phyloP scores from a whole-genome alignment of 2,888 invertebrate species.

The Noctua comes region DNA sequence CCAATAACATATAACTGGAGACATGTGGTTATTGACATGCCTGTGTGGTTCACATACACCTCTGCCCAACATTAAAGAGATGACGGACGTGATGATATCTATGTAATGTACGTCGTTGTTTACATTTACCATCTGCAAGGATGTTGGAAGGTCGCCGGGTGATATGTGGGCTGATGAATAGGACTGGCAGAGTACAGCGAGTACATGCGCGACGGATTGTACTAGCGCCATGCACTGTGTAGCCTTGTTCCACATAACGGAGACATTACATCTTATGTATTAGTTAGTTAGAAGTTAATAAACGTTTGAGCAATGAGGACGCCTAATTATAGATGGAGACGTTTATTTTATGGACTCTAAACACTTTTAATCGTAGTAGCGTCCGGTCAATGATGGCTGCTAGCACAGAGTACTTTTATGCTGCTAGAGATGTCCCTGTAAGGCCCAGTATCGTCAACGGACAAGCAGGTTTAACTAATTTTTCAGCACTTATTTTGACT shows the following conservation, averaged over 20 bases:
- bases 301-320: conserved; percentile 13
- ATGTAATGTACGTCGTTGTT: background rate
- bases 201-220: background rate
- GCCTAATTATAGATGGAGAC: background rate
- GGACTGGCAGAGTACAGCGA: background rate
- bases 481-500: background rate
- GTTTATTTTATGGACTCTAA: conserved; percentile 13
- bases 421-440: background rate
- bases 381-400: background rate
- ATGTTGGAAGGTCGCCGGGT: conserved; percentile 23
- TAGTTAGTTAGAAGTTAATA: conserved; percentile 15
- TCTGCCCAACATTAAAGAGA: background rate
- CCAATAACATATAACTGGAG: background rate
- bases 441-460: background rate
- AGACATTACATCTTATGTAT: conserved; percentile 23
- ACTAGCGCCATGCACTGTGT: background rate
- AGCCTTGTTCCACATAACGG: conserved; percentile 46
- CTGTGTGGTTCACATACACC: background rate
- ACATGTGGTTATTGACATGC: background rate
- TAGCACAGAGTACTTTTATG: too few relatives aligned
- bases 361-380: background rate
- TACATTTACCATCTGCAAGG: conserved; percentile 5
- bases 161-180: conserved; percentile 4
- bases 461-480: background rate
- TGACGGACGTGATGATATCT: background rate